These are phyloP conservation scores for Lepidurus apus DNA, from an alignment of 1,140 invertebrate species.

Conservation along the genomic window DNA sequence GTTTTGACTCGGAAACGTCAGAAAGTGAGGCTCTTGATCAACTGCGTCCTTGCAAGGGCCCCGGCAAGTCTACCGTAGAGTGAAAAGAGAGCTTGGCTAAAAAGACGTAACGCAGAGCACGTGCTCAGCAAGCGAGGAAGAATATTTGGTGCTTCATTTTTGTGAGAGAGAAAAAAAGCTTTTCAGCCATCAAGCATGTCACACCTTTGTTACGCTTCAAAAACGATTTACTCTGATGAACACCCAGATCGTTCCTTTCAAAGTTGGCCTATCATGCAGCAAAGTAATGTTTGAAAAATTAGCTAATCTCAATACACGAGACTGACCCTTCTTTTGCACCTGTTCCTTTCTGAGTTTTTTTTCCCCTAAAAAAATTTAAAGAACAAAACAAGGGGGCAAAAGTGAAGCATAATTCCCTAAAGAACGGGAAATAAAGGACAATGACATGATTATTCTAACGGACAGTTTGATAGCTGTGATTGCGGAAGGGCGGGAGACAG, in stretches of 20 bases:
- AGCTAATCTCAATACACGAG: background rate
- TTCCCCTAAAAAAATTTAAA: background rate
- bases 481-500: conserved; percentile 16
- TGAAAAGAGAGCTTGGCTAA: background rate
- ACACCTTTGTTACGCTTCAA: background rate
- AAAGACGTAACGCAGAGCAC: background rate
- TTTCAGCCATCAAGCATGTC: background rate
- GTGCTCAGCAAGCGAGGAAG: background rate
- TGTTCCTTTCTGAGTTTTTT: background rate
- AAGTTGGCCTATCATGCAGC: background rate
- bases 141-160: too few species aligned
- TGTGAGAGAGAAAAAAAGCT: background rate
- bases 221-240: background rate
- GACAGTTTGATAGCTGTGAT: conserved; percentile 8
- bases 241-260: background rate
- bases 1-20: background rate
- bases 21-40: background rate
- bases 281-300: conserved; percentile 6
- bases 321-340: background rate
- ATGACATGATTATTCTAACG: conserved; percentile 5
- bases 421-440: background rate
- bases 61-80: background rate
- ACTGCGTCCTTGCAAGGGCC: background rate
- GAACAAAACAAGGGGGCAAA: background rate
- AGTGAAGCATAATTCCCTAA: background rate